Conservation (phyloP, 2,113 vertebrate genomes). For the Hydropotes inermis region DNA sequence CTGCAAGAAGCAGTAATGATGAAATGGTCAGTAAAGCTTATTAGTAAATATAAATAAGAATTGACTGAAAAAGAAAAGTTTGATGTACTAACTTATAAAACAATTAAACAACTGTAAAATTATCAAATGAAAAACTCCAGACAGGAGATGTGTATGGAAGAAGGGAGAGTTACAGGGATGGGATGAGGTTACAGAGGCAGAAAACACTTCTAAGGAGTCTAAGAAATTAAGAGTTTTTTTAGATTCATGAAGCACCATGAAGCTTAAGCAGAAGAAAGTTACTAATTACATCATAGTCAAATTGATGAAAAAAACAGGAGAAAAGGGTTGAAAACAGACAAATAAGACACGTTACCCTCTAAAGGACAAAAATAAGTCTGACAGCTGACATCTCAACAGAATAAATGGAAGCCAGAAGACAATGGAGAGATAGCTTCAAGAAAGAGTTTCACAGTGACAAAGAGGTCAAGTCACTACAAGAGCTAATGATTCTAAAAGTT, state of each 20-base stretch:
- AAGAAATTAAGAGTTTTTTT: not conserved
- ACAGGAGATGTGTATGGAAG: rapidly evolving
- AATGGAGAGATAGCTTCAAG: not conserved
- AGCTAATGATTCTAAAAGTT: not conserved
- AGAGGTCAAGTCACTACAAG: not conserved
- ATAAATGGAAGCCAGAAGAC: not conserved
- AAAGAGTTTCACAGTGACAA: not conserved
- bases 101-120: not conserved
- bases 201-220: not conserved
- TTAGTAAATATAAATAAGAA: not conserved
- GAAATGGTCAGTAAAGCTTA: not conserved
- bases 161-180: not conserved
- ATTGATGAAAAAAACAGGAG: not conserved
- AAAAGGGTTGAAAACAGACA: not conserved
- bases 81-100: not conserved
- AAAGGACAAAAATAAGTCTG: not conserved
- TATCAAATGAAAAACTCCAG: not conserved
- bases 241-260: not conserved
- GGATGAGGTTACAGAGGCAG: no score
- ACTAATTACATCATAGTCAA: not conserved
- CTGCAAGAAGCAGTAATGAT: not conserved
- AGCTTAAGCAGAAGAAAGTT: not conserved
- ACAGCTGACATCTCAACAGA: not conserved
- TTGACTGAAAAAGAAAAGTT: not conserved
- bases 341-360: not conserved